These are phyloP conservation scores for Cephonodes hylas DNA, from an alignment of 2,888 invertebrate species.

Conservation along the genomic window DNA sequence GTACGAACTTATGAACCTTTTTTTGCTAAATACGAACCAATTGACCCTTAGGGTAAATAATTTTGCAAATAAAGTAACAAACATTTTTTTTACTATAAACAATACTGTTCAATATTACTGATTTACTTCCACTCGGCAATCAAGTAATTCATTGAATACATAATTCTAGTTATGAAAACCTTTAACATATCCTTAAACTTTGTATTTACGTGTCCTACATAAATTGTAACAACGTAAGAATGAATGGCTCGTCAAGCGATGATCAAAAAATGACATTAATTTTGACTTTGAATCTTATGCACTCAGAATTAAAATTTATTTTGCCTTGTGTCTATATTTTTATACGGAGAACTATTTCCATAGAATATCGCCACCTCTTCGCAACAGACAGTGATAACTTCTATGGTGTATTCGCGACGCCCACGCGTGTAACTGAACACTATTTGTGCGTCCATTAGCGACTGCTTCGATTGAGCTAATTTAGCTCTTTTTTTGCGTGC, in stretches of 20 bases:
- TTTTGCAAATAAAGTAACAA: too few relatives aligned
- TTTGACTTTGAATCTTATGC: not conserved
- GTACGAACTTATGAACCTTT: too few relatives aligned
- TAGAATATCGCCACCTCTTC: not conserved
- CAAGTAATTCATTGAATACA: too few relatives aligned
- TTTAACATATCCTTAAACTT: not conserved
- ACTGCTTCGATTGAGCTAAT: not conserved
- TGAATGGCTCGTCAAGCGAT: not conserved
- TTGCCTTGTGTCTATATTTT: not conserved
- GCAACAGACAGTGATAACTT: not conserved
- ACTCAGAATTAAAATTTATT: not conserved
- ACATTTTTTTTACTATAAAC: too few relatives aligned
- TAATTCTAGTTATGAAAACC: too few relatives aligned
- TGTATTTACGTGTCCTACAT: not conserved
- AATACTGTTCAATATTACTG: too few relatives aligned
- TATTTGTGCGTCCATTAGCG: not conserved
- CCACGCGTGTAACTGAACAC: conserved; percentile 1
- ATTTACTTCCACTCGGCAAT: too few relatives aligned
- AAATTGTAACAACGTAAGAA: not conserved
- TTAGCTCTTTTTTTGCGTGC: not conserved
- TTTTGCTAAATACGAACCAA: too few relatives aligned
- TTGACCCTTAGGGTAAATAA: too few relatives aligned
- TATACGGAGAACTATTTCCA: not conserved
- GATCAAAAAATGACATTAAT: not conserved
- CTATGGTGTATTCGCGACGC: not conserved